Base-by-base conservation (phyloP, 2,113 vertebrate species). In the Phocoena phocoena region DNA sequence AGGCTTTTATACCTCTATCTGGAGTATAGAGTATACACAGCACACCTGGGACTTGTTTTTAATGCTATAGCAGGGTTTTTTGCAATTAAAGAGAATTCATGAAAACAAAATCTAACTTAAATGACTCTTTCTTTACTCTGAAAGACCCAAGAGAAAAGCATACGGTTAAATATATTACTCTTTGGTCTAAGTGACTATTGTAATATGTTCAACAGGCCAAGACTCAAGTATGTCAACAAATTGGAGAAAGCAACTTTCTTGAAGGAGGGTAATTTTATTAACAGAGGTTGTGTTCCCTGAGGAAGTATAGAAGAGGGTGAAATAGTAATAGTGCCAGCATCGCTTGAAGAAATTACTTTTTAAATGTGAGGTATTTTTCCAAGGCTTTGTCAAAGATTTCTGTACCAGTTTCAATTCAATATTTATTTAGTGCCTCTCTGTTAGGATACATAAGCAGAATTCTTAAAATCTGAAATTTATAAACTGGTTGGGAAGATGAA, bases 91-190 rank as follows among this genome's bases (percentile, higher is more conserved):
- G 44, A 47, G 60, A 86, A 33, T 83, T 96, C 90, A 95, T 84
- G 58, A 73, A 92, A 95, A 96, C n/a, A 81, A 88, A 93, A 74
- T 74, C 26, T 20, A 95, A 96, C 13, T 88, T 90, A 47, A 83
- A 96, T 53, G 31, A 84, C 63, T 90, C 33, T 81, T 62, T 68
- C 36, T 95, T 81, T 92, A 55, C 55, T 82, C 47, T 60, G 25
- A 85, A 63, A 95, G 18, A n/a, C 18, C 33, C 26, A 90, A 62
- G 31, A 81, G 73, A 81, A 90, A 96, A 80, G 3, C 44, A 23
- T 53, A 50, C 6, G 70, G 31, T 50, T 79, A 85, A 93, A 92
- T 76, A 92, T 71, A 44, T 89, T 89, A 62, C 62, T 95, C 38
- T 76, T 91, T 4, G 53, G 87, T 11, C 55, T 88, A 91, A 93